phyloP scores from a whole-genome alignment of 2,888 invertebrate genomes.

The Melikaiella ostensackeni region DNA sequence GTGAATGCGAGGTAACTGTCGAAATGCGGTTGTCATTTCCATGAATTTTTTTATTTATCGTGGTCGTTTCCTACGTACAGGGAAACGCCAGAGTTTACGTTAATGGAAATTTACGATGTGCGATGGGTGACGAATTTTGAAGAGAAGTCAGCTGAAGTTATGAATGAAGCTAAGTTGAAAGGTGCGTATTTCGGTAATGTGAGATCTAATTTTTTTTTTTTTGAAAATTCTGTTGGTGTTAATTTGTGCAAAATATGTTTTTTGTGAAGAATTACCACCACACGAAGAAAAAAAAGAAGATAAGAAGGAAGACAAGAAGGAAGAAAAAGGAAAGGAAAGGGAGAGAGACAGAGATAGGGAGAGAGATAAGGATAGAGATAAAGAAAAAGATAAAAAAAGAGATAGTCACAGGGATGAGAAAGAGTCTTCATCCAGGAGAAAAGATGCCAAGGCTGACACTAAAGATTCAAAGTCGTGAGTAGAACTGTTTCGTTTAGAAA shows the following conservation, averaged over 20 bases:
- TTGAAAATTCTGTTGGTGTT: slow-evolving; percentile 18
- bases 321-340: slow-evolving; percentile 10
- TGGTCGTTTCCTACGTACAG: slow-evolving; percentile 73
- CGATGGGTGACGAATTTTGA: slow-evolving; percentile 76
- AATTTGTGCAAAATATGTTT: slow-evolving; percentile 8
- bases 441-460: slow-evolving; percentile 47
- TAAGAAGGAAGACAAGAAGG: slow-evolving; percentile 47
- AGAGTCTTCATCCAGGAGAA: slow-evolving; percentile 39
- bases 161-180: slow-evolving; percentile 63
- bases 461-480: slow-evolving; percentile 57
- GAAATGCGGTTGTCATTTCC: not conserved
- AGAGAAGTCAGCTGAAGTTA: slow-evolving; percentile 73
- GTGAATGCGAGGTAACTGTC: not conserved
- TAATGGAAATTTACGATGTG: slow-evolving; percentile 76
- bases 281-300: no score
- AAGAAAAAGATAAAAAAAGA: slow-evolving; percentile 20
- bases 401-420: slow-evolving; percentile 20
- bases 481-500: slow-evolving; percentile 39
- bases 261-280: slow-evolving; percentile 13
- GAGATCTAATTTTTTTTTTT: not conserved
- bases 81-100: slow-evolving; percentile 77
- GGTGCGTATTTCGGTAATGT: slow-evolving; percentile 66
- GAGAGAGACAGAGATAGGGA: not conserved
- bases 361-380: not conserved
- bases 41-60: slow-evolving; percentile 41